Base-by-base conservation (phyloP, 2,113 vertebrate species). In the Accipiter virgatus region DNA sequence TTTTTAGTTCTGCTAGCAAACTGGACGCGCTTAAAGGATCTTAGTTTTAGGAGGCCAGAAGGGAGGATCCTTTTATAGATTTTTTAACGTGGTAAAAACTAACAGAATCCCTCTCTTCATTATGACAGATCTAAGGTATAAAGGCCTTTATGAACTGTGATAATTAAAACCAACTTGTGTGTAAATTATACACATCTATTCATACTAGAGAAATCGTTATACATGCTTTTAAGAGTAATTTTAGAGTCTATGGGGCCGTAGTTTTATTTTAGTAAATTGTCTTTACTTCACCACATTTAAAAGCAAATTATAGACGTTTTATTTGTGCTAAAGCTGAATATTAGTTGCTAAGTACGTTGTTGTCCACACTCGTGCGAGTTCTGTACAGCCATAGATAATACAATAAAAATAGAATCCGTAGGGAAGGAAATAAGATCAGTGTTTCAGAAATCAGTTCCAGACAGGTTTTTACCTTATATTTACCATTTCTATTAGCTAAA, bases 81-180 rank as follows among this genome's bases (percentile, higher is more conserved):
- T 81, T 50, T 70, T 70, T 74, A 34, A 18, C 47, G 2, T n/a
- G 45, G 38, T 87, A 32, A 43, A 94, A 89, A 4, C 1, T 2
- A 45, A 55, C 59, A 75, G 61, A 73, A 56, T 93, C 62, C 45
- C 21, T 55, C 71, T 52, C 58, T 43, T 82, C 38, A 0, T 59
- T 82, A 16, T 86, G 62, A 38, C 94, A 89, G 63, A 52, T 87
- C 78, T 8, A 21, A 75, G 86, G 47, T 83, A 50, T 20, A 89
- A 74, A 89, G 58, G 32, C 62, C 85, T 95, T 95, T 96, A 90
- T 91, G 91, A 71, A 55, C 70, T 96, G 88, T 94, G 86, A 78
- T 95, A 97, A 97, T 94, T 82, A 93, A 97, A 96, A 90, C 91
- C 93, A 95, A 95, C 68, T 83, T 63, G 72, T 40, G 61, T 88